phyloP scores from a whole-genome alignment of 2,797 vertebrate species.

The Onychomys leucogaster region DNA sequence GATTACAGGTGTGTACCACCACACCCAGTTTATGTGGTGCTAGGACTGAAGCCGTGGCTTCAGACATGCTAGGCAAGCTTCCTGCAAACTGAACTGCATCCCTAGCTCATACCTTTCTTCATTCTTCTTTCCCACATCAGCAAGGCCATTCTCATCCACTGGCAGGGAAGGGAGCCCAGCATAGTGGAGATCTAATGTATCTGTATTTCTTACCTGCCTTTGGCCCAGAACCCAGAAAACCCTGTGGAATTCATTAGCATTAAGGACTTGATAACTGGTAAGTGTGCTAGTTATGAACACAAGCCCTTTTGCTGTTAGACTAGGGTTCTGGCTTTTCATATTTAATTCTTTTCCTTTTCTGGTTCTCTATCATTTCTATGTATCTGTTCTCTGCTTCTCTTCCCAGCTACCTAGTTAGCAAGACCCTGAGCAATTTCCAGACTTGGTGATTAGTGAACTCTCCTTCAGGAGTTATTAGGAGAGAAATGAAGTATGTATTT shows the following conservation, averaged over 20 bases:
- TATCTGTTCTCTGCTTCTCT: not conserved
- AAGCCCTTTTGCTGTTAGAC: not conserved
- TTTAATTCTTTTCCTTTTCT: not conserved
- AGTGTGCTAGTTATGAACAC: not conserved
- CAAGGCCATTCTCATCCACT: not conserved
- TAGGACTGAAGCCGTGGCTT: not conserved
- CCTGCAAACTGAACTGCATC: not conserved
- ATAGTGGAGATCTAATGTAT: not conserved
- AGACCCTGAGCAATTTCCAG: not conserved
- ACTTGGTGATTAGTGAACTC: slow-evolving; percentile 14
- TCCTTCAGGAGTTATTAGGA: not conserved
- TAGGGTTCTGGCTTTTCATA: not conserved
- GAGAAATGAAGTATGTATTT: not conserved
- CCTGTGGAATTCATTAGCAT: not conserved
- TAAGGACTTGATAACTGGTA: not conserved
- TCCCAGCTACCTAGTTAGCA: not conserved
- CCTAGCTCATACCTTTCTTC: not conserved
- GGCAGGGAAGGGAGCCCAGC: not conserved
- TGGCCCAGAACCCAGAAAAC: not conserved
- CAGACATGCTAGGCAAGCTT: not conserved
- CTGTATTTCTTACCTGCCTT: not conserved
- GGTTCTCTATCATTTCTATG: not conserved
- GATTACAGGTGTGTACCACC: not conserved
- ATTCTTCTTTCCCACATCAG: not conserved
- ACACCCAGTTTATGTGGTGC: not conserved